A percentile compares a stretch with the other conserved stretches of the same genome.
Conservation (phyloP, 1,140 invertebrate genomes). For the Drosophila serrata region DNA sequence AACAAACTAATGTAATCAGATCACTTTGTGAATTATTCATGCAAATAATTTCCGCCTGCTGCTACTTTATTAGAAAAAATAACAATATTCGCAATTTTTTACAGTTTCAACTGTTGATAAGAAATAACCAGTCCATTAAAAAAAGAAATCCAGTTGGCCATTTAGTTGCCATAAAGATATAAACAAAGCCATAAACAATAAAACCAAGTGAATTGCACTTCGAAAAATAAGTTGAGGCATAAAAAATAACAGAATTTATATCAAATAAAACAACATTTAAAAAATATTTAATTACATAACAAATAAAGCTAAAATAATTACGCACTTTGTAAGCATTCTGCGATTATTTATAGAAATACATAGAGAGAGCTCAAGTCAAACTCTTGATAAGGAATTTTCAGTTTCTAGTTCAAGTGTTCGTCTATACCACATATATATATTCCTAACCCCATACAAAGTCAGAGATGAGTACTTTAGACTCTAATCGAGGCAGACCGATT, state of each 20-base stretch:
- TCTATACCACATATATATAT: background rate
- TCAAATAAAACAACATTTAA: background rate
- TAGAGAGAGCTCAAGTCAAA: constrained; percentile 7
- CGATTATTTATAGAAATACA: constrained; percentile 2
- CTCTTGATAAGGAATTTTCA: constrained; percentile 54
- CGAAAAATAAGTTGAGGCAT: background rate
- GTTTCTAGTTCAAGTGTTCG: constrained; percentile 52
- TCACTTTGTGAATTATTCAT: constrained; percentile 25
- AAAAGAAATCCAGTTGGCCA: constrained; percentile 44
- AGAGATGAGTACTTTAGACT: constrained; percentile 63
- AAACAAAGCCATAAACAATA: constrained; percentile 42
- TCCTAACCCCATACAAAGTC: constrained; percentile 1
- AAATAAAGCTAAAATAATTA: background rate
- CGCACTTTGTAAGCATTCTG: constrained; percentile 9
- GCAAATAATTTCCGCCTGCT: constrained; percentile 29
- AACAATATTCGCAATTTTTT: constrained; percentile 18
- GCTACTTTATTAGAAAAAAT: constrained; percentile 16
- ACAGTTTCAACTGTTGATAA: constrained; percentile 31
- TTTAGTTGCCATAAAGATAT: constrained; percentile 35
- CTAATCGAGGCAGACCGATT: constrained; percentile 40
- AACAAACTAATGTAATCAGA: constrained; percentile 8
- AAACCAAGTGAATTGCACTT: constrained; percentile 13
- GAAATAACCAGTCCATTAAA: constrained; percentile 31
- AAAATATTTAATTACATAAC: background rate
- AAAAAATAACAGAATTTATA: too few species aligned